Evolutionary conservation across 35 echinoderm and acorn worm genomes (phyloP).

Genomic region (Lytechinus pictus): DNA sequence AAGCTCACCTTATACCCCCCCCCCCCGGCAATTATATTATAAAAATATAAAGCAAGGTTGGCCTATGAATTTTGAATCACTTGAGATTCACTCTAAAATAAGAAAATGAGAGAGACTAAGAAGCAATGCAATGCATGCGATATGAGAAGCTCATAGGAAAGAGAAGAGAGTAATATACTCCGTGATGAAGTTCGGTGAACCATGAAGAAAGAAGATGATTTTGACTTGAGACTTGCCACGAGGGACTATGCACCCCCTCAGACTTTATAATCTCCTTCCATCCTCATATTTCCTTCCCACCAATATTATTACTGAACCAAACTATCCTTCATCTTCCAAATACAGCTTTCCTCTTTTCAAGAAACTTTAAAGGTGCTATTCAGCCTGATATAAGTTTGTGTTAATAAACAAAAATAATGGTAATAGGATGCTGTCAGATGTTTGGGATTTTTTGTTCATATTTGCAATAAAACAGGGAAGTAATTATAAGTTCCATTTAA

Average conservation of each 20-base stretch:
- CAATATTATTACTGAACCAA: not conserved
- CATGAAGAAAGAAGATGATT: constrained; percentile 19
- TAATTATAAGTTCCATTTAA: too few species aligned
- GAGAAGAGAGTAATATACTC: not conserved
- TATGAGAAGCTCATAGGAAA: not conserved
- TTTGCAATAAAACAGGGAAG: too few species aligned
- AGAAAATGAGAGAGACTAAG: not conserved
- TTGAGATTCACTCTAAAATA: constrained; percentile 7
- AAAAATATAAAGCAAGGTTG: not conserved
- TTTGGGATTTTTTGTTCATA: too few species aligned
- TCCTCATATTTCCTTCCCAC: constrained; percentile 20
- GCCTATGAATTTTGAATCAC: constrained; percentile 12
- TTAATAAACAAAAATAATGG: too few species aligned
- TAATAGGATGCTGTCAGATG: too few species aligned
- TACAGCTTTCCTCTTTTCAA: not conserved
- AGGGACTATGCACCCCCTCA: not conserved
- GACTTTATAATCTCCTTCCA: constrained; percentile 29
- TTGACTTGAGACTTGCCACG: constrained; percentile 11
- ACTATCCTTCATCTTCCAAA: not conserved
- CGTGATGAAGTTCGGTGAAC: not conserved
- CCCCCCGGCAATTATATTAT: not conserved
- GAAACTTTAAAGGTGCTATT: too few species aligned
- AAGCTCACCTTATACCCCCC: not conserved
- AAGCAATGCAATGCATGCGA: not conserved
- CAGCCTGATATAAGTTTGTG: too few species aligned